Conservation (phyloP, 2,888 invertebrate genomes). For the Neoitamus cyanurus region DNA sequence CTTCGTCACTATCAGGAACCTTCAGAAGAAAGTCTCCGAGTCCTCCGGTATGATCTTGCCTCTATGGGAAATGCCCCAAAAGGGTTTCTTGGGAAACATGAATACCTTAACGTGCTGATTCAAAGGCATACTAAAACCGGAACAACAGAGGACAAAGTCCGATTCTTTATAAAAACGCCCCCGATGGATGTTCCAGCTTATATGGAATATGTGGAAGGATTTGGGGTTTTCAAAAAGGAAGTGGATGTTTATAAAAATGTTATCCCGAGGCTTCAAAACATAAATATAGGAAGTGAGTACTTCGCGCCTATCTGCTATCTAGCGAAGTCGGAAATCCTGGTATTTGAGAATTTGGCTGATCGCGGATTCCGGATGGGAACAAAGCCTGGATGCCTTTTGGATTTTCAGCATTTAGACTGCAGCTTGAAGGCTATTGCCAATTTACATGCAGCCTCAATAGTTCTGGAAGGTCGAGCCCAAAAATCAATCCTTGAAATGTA, state of each 20-base stretch:
- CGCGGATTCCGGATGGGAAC: constrained; percentile 60
- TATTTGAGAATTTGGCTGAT: constrained; percentile 66
- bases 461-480: constrained; percentile 61
- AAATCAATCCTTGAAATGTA: constrained; percentile 57
- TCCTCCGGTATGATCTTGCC: constrained; percentile 57
- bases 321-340: constrained; percentile 62
- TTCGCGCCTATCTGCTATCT: constrained; percentile 65
- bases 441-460: constrained; percentile 66
- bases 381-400: constrained; percentile 59
- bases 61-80: constrained; percentile 59
- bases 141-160: constrained; percentile 54
- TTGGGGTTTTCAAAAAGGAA: constrained; percentile 68
- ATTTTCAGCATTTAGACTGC: constrained; percentile 63
- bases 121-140: constrained; percentile 53
- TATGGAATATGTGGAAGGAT: constrained; percentile 67
- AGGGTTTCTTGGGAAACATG: constrained; percentile 62
- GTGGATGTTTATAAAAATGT: constrained; percentile 66
- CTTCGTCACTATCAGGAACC: constrained; percentile 53
- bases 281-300: constrained; percentile 56
- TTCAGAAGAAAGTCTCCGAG: constrained; percentile 51
- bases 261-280: constrained; percentile 63
- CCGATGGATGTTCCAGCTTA: constrained; percentile 68
- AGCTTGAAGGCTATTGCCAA: constrained; percentile 64
- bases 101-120: constrained; percentile 58
- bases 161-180: constrained; percentile 72